phyloP scores from a whole-genome alignment of 2,888 invertebrate genomes.

The Tachina fera region DNA sequence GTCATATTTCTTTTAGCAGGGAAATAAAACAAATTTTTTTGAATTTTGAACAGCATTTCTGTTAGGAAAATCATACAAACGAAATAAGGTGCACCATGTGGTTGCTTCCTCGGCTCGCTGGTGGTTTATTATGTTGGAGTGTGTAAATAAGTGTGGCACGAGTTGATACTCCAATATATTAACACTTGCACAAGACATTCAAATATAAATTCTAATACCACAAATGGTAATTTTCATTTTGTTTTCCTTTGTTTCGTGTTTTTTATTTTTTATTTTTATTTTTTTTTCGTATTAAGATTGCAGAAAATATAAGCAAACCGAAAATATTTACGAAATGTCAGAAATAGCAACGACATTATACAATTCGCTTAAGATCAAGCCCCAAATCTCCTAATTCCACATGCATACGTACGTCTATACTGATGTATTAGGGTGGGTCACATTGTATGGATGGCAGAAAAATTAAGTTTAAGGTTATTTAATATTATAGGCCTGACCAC shows the following conservation, averaged over 20 bases:
- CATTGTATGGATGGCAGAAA: no score
- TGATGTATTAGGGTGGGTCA: no score
- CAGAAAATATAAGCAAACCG: conserved; percentile 31
- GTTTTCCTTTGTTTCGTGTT: conserved; percentile 18
- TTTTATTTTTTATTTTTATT: conserved; percentile 31
- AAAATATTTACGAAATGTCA: conserved; percentile 68
- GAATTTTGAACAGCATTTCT: no score
- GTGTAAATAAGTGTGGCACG: conserved; percentile 34
- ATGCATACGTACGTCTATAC: no score
- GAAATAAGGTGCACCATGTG: conserved; percentile 62
- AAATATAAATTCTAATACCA: conserved; percentile 63
- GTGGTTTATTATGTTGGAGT: conserved; percentile 21
- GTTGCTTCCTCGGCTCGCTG: conserved; percentile 38
- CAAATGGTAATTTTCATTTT: conserved; percentile 63
- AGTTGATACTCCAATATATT: conserved; percentile 56
- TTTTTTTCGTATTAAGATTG: not conserved
- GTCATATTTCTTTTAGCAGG: conserved; percentile 12
- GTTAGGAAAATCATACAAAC: conserved; percentile 61
- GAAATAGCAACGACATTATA: conserved; percentile 63
- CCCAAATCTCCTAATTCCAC: no score
- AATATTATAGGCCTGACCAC: no score
- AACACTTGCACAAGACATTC: conserved; percentile 57
- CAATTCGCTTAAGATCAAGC: conserved; percentile 5
- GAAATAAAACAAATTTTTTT: conserved; percentile 52
- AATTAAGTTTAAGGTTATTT: no score